phyloP scores from a whole-genome alignment of 2,797 vertebrate genomes.

The Arremon aurantiirostris region DNA sequence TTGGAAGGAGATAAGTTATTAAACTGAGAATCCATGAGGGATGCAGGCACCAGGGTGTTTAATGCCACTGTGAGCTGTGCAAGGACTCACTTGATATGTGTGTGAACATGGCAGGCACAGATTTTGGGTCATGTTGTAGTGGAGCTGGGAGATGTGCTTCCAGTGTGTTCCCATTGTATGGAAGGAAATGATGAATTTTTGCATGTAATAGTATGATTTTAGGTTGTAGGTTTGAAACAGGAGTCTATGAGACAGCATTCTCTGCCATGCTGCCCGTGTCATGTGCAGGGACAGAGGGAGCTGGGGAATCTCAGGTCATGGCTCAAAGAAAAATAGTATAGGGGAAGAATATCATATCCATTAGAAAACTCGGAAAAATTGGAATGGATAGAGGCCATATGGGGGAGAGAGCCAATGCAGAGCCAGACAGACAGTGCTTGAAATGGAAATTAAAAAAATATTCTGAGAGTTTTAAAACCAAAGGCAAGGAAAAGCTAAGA shows the following conservation, averaged over 20 bases:
- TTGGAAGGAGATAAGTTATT: background rate
- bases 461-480: background rate
- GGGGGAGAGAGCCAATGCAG: background rate
- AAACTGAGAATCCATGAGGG: background rate
- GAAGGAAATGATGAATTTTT: background rate
- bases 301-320: background rate
- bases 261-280: background rate
- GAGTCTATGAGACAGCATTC: background rate
- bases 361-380: background rate
- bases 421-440: background rate
- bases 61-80: background rate
- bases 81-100: background rate
- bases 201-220: background rate
- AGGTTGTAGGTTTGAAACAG: background rate
- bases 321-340: background rate
- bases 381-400: background rate
- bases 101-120: background rate
- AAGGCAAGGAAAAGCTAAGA: background rate
- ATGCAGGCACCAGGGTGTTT: background rate
- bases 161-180: fast-evolving
- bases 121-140: fast-evolving
- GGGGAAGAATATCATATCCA: background rate
- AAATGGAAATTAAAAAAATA: background rate
- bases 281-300: background rate
- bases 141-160: background rate